Percentiles rank a stretch among this genome's conserved stretches.
phyloP scores from a whole-genome alignment of 2,888 invertebrate species.

The Embidobia sp. region DNA sequence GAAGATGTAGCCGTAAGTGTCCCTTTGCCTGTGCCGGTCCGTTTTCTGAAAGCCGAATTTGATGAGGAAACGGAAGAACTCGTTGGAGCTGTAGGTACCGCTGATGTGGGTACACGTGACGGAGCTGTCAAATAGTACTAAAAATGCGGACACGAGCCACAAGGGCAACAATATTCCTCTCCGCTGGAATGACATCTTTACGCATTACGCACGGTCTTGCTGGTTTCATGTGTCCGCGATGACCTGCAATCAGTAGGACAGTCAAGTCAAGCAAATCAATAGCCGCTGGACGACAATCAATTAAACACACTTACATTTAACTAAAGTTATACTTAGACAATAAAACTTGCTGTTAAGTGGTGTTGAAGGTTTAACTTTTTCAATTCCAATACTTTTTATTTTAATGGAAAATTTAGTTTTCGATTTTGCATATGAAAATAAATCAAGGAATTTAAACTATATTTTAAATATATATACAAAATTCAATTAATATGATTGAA shows the following conservation, averaged over 20 bases:
- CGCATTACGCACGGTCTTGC: slow-evolving; percentile 41
- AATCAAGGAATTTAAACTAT: too few species aligned
- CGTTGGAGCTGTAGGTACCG: slow-evolving; percentile 86
- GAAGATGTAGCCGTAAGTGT: slow-evolving; percentile 97
- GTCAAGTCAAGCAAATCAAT: too few species aligned
- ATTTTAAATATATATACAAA: too few species aligned
- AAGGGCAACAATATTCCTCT: slow-evolving; percentile 37
- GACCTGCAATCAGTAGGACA: slow-evolving; percentile 28
- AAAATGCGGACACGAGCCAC: slow-evolving; percentile 22
- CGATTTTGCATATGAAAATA: too few species aligned
- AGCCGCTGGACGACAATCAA: too few species aligned
- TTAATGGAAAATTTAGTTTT: too few species aligned
- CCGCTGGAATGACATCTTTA: slow-evolving; percentile 48
- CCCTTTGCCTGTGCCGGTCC: slow-evolving; percentile 90
- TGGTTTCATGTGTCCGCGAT: slow-evolving; percentile 39
- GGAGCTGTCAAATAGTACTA: slow-evolving; percentile 44
- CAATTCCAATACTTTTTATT: too few species aligned
- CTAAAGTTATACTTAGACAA: too few species aligned
- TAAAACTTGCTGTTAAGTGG: too few species aligned
- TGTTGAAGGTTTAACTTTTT: too few species aligned
- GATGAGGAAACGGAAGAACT: slow-evolving; percentile 94
- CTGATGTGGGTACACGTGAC: slow-evolving; percentile 83
- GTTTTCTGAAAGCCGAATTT: slow-evolving; percentile 99
- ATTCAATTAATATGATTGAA: too few species aligned
- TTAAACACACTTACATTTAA: too few species aligned